Evolutionary conservation across 1,140 invertebrate species (phyloP), one percentile per base, ranked within the genome.

Genomic region (Cardiocondyla obscurior): DNA sequence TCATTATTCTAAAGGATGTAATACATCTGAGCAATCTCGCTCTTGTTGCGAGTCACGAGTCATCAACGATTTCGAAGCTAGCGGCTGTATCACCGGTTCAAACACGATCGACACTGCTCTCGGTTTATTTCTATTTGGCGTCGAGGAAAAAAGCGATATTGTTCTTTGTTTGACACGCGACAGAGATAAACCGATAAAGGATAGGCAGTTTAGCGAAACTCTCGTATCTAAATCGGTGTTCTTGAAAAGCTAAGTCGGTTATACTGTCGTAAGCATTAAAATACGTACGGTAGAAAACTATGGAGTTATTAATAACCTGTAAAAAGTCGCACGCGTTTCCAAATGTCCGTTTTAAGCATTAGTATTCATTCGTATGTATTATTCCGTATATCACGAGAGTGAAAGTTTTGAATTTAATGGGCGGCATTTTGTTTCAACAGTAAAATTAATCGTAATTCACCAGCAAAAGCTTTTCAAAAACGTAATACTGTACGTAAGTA

Each of bases 281-380:
- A 83, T 87, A 87, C 82, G 81, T 87, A 87, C 53, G 83, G 82
- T 87, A 88, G 82, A 88, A 88, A 88, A 88, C 85, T 88, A 88
- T 87, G 82, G 82, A 88, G 82, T 88, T 65, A 70, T 67, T 81
- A 87, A 85, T 81, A 86, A 84, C 74, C 81, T 87, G 86, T 87
- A 88, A 88, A 88, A 88, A 84, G 86, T 88, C 77, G 86, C 57
- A 64, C 69, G 85, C 85, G n/a, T 87, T 79, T 39, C 73, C 58
- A 83, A 83, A 55, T 74, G 46, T 51, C 28, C 46, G 67, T 58
- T 65, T 19, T n/a, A 65, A 55, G 49, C 72, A 65, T 19, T 58
- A 64, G 42, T 55, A n/a, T 58, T 44, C 44, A 51, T 77, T 77
- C 44, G 19, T 64, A 69, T 60, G 64, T 73, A n/a, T 77, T 67